Evolutionary conservation across 1,140 invertebrate species (phyloP), one percentile per base, ranked within the genome.

Genomic region (Brachionus rotundiformis): DNA sequence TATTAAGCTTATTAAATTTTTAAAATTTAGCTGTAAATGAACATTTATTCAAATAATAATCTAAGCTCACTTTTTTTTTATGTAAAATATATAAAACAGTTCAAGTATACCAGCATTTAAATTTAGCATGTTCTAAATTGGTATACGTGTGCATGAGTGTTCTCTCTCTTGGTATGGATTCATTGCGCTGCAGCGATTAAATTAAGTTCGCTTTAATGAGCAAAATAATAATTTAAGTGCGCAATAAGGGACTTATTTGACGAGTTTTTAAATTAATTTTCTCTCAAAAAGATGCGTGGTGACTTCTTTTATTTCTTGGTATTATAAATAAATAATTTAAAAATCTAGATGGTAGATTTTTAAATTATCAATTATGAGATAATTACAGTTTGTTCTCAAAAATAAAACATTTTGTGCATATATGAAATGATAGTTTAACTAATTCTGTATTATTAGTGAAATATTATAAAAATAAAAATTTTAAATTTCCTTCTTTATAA

Each of bases 21-120:
- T 19, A 49, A 54, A 49, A 54, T 54, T 54, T 19, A 19, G 19
- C n/a, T 19, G n/a, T 54, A 54, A 54, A 54, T 25, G 47, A 54
- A 54, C 47, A 54, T 8, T 54, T 54, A 54, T 16, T 54, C 47
- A 54, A 54, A 16, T 54, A 54, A 54, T 54, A 54, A 19, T 54
- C 47, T 54, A 54, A 54, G 47, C 47, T 54, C 47, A 54, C 47
- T 54, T 23, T 49, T 54, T 49, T 54, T 19, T 54, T 54, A 19
- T 19, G n/a, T 54, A 54, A 54, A 25, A 54, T 7, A 39, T 39
- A 8, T n/a, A 54, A 54, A 54, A 54, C 19, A 23, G 47, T 54
- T 54, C 47, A 54, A 54, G 47, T 54, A 54, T 54, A 39, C 36
- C 13, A 10, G 47, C 47, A 54, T 25, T 19, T 25, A 25, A 25